Percentiles rank a stretch among this genome's conserved stretches.
phyloP scores from a whole-genome alignment of 2,888 invertebrate genomes.

The Ophonus ardosiacus region DNA sequence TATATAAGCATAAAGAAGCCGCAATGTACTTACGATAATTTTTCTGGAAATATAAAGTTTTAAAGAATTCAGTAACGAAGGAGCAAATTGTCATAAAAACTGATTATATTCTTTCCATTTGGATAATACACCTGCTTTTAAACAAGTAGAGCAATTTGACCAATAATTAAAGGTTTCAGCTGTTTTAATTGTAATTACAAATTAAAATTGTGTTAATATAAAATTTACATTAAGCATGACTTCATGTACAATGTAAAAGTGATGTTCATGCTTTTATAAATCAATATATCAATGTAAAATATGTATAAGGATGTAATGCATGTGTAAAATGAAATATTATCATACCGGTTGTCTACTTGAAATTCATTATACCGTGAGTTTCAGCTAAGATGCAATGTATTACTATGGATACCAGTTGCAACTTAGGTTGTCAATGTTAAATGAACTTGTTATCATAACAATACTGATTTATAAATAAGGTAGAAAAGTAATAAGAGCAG shows the following conservation, averaged over 20 bases:
- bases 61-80: not conserved
- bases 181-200: slow-evolving; percentile 28
- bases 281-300: too few species aligned
- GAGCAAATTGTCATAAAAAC: not conserved
- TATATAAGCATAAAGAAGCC: not conserved
- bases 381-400: too few species aligned
- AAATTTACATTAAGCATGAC: not conserved
- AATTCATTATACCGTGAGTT: too few species aligned
- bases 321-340: too few species aligned
- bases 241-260: not conserved
- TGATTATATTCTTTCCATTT: not conserved
- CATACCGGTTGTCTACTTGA: too few species aligned
- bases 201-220: not conserved
- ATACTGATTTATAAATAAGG: too few species aligned
- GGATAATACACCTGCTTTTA: not conserved
- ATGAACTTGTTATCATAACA: too few species aligned
- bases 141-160: slow-evolving; percentile 2
- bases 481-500: too few species aligned
- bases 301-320: too few species aligned
- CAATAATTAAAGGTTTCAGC: slow-evolving; percentile 18
- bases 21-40: not conserved
- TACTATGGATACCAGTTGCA: too few species aligned
- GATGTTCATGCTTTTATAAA: not conserved
- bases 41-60: not conserved
- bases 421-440: too few species aligned